Base-by-base conservation (phyloP, 2,797 vertebrate species). In the Spatula clypeata region DNA sequence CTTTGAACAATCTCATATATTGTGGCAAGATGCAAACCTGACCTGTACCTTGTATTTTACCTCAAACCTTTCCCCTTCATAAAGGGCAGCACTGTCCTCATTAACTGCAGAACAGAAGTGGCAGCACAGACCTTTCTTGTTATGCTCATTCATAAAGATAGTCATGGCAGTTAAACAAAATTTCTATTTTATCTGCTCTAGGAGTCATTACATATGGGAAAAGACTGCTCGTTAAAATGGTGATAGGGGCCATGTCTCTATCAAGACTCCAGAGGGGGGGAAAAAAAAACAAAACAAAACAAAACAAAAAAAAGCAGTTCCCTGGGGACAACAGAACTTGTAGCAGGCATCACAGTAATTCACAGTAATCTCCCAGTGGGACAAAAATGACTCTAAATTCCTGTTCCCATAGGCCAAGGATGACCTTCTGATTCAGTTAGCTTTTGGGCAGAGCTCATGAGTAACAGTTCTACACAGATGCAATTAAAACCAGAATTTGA, bases 231-330 rank as follows among this genome's bases (percentile, higher is more conserved):
- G 57, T 83, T 79, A 72, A 80, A 88, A 61, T 27, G 26, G 17
- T 77, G 57, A 51, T 18, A 54, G 58, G n/a, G 90, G n/a, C 62
- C 79, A 80, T 94, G 42, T 11, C 26, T 75, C 27, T 73, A 73
- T 71, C 61, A 61, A 23, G 57, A 45, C 29, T 58, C 54, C 61
- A 57, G 45, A 60, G 6, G 29, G 29, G 90, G 79, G 36, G 9
- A 9, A n/a, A 47, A 62, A 40, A 62, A 94, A 81, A 75, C 40
- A 91, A 88, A 55, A 47, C 40, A 62, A 61, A 94, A 81, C 72
- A 44, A 38, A 38, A 38, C 11, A 40, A 62, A 40, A 62, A 94
- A 81, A 76, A 44, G 21, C 16, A 70, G 12, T 65, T 31, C 44
- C 36, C 40, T 64, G 38, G 17, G 67, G 27, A 36, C 23, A 91